These are phyloP conservation scores for Euproctis similis DNA, from an alignment of 2,888 invertebrate genomes.

Conservation along the genomic window DNA sequence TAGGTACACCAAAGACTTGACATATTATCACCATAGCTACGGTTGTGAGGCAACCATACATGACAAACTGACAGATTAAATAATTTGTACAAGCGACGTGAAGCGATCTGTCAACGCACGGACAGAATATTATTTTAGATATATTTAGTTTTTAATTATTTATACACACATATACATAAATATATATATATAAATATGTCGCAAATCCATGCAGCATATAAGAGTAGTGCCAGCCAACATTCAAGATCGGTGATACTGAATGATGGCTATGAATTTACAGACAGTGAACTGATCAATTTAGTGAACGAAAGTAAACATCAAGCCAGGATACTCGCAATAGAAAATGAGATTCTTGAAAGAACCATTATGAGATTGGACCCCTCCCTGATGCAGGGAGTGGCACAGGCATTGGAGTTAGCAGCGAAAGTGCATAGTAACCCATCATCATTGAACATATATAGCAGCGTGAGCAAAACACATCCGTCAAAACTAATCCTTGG, in stretches of 20 bases:
- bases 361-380: slow-evolving; percentile 65
- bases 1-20: no score
- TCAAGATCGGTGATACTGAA: slow-evolving; percentile 45
- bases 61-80: not conserved
- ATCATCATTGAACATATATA: slow-evolving; percentile 27
- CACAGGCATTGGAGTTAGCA: slow-evolving; percentile 57
- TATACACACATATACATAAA: slow-evolving; percentile 2
- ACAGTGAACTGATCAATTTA: slow-evolving; percentile 46
- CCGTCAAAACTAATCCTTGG: slow-evolving; percentile 36
- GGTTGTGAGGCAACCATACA: slow-evolving; percentile 9
- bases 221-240: slow-evolving; percentile 45
- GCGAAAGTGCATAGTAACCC: slow-evolving; percentile 40
- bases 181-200: slow-evolving; percentile 11
- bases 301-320: slow-evolving; percentile 46
- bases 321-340: slow-evolving; percentile 47
- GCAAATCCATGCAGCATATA: slow-evolving; percentile 13
- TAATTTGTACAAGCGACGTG: no score
- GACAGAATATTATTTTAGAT: slow-evolving; percentile 1
- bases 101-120: no score
- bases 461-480: slow-evolving; percentile 46
- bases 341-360: slow-evolving; percentile 71
- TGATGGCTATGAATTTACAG: slow-evolving; percentile 43
- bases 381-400: slow-evolving; percentile 57
- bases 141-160: slow-evolving; percentile 6
- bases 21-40: slow-evolving; percentile 4